Base-by-base conservation (phyloP, 2,797 vertebrate genomes). In the Glyptemys insculpta region DNA sequence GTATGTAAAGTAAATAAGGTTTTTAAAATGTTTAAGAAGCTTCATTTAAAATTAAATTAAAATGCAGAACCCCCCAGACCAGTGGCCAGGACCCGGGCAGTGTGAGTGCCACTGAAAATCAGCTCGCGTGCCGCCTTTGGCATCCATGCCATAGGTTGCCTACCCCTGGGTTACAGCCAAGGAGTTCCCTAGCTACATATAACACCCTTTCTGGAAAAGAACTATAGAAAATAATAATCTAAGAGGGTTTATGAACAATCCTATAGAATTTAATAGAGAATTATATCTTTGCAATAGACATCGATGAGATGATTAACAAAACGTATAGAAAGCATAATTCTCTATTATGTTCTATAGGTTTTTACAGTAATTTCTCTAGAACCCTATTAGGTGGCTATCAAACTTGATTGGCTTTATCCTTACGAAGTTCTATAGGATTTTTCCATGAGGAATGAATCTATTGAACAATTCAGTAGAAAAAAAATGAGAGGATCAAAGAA, bases 381-480 rank as follows among this genome's bases (percentile, higher is more conserved):
- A 76, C 12, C 23, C 3, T 76, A 76, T 29, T 76, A 78, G 27
- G 44, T 44, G 27, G 12, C 44, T 47, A 44, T 78, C 31, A 14
- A 18, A 47, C 44, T 49, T 78, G 8, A 1, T 49, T 78, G 74
- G 27, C 74, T 78, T 23, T 49, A 56, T 16, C 29, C 18, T 29
- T 37, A 50, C 89, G 89, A 0, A 0, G 0, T 86, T 94, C 85
- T 34, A 57, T 79, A 23, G 29, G 47, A 62, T 19, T 87, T 85
- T 62, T 83, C 65, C 76, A 50, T 1, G 19, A 81, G 89, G 65
- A 93, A 94, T 9, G 8, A 86, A 6, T 1, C 6, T 85, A 76
- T 86, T 94, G 79, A 95, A 95, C 94, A 93, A 84, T 83, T 89
- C 81, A 86, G 41, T 1, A 86, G 83, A 56, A 92, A 90, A 68